Percentiles rank a stretch among this genome's conserved stretches.
These are phyloP conservation scores for Odontocerum albicorne DNA, from an alignment of 2,888 invertebrate species.

Conservation along the genomic window DNA sequence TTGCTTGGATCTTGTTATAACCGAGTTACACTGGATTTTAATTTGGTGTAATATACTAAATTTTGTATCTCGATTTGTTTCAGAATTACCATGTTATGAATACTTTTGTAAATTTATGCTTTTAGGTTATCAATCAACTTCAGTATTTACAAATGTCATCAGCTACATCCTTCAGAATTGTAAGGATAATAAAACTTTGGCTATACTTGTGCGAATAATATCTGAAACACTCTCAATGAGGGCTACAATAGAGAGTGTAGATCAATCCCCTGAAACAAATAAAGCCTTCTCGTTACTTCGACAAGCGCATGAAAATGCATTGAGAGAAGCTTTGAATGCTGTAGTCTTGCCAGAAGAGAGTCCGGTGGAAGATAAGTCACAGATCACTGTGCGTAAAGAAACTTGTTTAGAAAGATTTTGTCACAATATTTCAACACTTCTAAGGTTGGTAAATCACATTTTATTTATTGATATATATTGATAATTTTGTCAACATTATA, in stretches of 20 bases:
- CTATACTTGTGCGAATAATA: slow-evolving; percentile 62
- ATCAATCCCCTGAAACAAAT: slow-evolving; percentile 48
- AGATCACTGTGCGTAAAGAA: slow-evolving; percentile 32
- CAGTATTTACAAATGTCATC: slow-evolving; percentile 62
- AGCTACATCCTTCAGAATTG: slow-evolving; percentile 64
- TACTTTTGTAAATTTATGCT: slow-evolving; percentile 32
- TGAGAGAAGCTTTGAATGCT: slow-evolving; percentile 49
- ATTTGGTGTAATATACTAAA: no score
- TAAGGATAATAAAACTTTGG: slow-evolving; percentile 59
- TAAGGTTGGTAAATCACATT: slow-evolving; percentile 44
- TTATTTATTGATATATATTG: no score
- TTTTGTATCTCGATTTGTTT: no score
- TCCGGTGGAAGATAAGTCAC: slow-evolving; percentile 41
- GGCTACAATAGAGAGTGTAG: slow-evolving; percentile 46
- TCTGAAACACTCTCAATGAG: slow-evolving; percentile 60
- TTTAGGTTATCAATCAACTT: slow-evolving; percentile 61
- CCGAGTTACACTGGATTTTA: no score
- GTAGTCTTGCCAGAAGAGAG: slow-evolving; percentile 45
- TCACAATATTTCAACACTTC: slow-evolving; percentile 49
- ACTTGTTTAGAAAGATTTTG: slow-evolving; percentile 47
- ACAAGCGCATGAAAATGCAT: slow-evolving; percentile 49
- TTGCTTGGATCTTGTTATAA: no score
- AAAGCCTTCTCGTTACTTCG: slow-evolving; percentile 48
- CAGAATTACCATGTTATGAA: not conserved
- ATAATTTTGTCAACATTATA: no score